Base-by-base conservation (phyloP, 2,113 vertebrate species). In the Catagonus wagneri region DNA sequence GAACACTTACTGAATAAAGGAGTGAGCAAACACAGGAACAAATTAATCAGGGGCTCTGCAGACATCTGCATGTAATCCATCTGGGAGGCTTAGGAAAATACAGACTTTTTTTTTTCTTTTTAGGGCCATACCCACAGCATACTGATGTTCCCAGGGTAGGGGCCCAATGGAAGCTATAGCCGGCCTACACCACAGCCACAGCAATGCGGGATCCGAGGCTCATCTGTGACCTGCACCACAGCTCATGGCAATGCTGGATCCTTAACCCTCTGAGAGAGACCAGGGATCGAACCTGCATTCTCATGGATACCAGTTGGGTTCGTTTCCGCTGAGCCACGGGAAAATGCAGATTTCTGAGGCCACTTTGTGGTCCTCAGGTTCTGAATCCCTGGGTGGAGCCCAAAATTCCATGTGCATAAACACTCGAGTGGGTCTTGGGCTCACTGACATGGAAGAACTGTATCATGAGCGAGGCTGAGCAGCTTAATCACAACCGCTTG, bases 341-440 rank as follows among this genome's bases (percentile, higher is more conserved):
- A 93, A 92, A 83, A 58, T 65, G 25, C 19, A 89, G 54, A 36
- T 52, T 89, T 97, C n/a, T 63, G 39, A 29, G 16, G 90, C 20
- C 7, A 0, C 3, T 25, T 36, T 39, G 15, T 22, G 15, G 52
- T 66, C 14, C 36, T 4, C 8, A 29, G 44, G 34, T 50, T 66
- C 52, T 10, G 9, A 36, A 7, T 81, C 19, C 92, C 44, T 39
- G 58, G 25, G 68, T 7, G 25, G 71, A 81, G 4, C 16, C 87
- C 83, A 60, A 36, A 16, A 60, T 25, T 60, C 71, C 19, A 36
- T 10, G 13, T 29, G 44, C 15, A n/a, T 16, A 12, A 90, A 65
- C 7, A 11, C 23, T 8, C 44, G 56, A 5, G 6, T 6, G 12
- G 29, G 66, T 7, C 69, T 34, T 52, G 23, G 44, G 63, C 15